Base-by-base conservation (phyloP, 1,140 invertebrate genomes). In the Zophobas morio region DNA sequence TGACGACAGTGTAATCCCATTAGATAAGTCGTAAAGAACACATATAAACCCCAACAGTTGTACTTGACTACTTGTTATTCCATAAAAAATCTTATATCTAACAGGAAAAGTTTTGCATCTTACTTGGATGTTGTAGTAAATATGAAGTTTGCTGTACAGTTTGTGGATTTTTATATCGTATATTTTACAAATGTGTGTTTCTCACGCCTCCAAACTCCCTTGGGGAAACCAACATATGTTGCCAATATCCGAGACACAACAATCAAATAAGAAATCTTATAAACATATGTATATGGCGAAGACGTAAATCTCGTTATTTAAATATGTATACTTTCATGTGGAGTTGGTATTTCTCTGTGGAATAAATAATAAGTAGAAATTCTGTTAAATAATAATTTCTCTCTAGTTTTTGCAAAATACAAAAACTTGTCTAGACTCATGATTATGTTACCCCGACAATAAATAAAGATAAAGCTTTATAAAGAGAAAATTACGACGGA, bases 231-330 rank as follows among this genome's bases (percentile, higher is more conserved):
- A 35, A 49, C 76, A 77, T 63, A 63, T 77, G 76, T 60, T 57
- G 51, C 66, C 75, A 77, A 73, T 77, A 77, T 77, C 39, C 76
- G 8, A 63, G 76, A 73, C 70, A 77, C 76, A 77, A 77, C 76
- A 77, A 77, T 77, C 76, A 77, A 77, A 73, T 77, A 73, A 51
- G 35, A 77, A 77, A 77, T 77, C 76, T 77, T 77, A 77, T 77
- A 77, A 77, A 72, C 70, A 73, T 77, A 63, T 56, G 76, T 49
- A 54, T 49, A 60, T 47, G 34, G 39, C 79, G 80, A 82, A 82
- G 36, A 72, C 70, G 70, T 53, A 72, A 72, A 72, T 72, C 70
- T 72, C 34, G 20, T 72, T 33, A 20, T 33, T 72, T 72, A 72
- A 72, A 72, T 72, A 72, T 72, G 70, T 47, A 72, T 72, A 72